Evolutionary conservation across 2,888 invertebrate genomes (phyloP).

Genomic region (Crioceris asparagi): DNA sequence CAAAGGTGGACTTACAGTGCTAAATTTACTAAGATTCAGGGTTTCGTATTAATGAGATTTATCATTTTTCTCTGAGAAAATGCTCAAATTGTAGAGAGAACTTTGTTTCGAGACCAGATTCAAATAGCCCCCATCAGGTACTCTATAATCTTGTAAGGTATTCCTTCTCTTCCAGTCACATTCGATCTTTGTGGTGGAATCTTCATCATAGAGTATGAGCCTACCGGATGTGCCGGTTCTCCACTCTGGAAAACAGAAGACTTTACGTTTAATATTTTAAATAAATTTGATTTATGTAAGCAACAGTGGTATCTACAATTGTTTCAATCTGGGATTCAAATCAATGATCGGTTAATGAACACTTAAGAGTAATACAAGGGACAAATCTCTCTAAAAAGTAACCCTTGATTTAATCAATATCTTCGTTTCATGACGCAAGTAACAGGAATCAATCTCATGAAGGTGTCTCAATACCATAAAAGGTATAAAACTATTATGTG

Average conservation of each 20-base stretch:
- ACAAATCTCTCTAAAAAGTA: no score
- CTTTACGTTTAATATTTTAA: no score
- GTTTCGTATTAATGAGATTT: slow-evolving; percentile 90
- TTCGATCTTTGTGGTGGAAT: slow-evolving; percentile 90
- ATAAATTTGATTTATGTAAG: no score
- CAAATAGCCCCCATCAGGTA: slow-evolving; percentile 87
- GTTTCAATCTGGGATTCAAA: no score
- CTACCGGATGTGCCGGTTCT: slow-evolving; percentile 89
- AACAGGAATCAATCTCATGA: no score
- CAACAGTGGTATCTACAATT: no score
- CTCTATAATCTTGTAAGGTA: slow-evolving; percentile 93
- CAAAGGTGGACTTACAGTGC: slow-evolving; percentile 85
- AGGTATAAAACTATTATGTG: no score
- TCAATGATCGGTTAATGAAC: no score
- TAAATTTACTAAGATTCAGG: slow-evolving; percentile 83
- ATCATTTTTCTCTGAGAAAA: slow-evolving; percentile 82
- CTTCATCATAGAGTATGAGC: slow-evolving; percentile 92
- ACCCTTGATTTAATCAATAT: no score
- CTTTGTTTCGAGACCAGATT: slow-evolving; percentile 93
- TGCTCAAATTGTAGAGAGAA: slow-evolving; percentile 90
- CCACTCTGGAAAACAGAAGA: slow-evolving; percentile 81
- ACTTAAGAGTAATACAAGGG: no score
- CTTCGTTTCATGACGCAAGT: no score
- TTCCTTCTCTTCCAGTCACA: slow-evolving; percentile 96
- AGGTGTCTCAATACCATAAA: no score